Evolutionary conservation across 2,797 vertebrate species (phyloP).

Genomic region (Eurystomus glaucurus): DNA sequence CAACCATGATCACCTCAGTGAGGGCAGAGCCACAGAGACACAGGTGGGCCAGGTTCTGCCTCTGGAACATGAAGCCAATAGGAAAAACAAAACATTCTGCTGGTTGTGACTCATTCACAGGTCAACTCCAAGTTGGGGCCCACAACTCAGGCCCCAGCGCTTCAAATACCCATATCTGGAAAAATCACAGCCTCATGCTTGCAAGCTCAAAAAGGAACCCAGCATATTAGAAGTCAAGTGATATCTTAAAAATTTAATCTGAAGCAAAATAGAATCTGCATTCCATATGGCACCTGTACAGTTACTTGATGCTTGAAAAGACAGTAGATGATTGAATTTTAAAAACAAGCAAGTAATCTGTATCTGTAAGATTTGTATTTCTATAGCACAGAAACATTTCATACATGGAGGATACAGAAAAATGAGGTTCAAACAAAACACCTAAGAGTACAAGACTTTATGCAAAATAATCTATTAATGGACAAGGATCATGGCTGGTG

Average conservation of each 20-base stretch:
- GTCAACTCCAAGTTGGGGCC: no score
- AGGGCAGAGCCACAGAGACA: no score
- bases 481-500: neutral
- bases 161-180: neutral
- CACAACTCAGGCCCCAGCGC: no score
- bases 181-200: neutral
- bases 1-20: no score
- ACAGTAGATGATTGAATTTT: neutral
- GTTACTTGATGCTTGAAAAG: neutral
- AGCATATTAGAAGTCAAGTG: neutral
- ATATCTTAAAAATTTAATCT: neutral
- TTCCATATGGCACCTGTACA: rapidly evolving
- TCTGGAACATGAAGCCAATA: no score
- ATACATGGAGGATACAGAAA: neutral
- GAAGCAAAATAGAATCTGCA: neutral
- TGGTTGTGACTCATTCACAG: no score
- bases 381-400: neutral
- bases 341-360: neutral
- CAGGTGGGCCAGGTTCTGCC: no score
- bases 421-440: neutral
- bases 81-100: no score
- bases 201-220: neutral
- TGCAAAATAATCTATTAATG: neutral
- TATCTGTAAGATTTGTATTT: neutral
- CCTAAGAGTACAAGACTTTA: neutral